Percentiles rank a stretch among this genome's conserved stretches.
These are phyloP conservation scores for Blastomussa wellsi DNA, from an alignment of 92 coral and sea anemone species.

Conservation along the genomic window DNA sequence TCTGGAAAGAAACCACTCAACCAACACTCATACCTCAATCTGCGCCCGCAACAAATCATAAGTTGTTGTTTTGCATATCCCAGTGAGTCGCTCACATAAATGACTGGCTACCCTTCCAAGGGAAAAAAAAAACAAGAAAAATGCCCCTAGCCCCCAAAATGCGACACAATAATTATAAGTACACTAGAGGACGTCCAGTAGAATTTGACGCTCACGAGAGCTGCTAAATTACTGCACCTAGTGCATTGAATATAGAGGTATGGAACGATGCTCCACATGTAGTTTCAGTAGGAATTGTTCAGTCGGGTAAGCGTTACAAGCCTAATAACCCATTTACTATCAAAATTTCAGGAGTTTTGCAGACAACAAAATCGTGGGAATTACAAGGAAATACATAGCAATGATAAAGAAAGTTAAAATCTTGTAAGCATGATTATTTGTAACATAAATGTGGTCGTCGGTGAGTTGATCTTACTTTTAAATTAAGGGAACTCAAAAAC, in stretches of 20 bases:
- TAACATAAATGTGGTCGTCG: background rate
- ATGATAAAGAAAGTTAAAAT: slow-evolving; percentile 20
- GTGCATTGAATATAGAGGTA: background rate
- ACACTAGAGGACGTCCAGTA: too few relatives aligned
- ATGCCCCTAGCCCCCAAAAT: too few relatives aligned
- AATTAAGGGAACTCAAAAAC: too few relatives aligned
- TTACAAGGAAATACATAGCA: slow-evolving; percentile 27
- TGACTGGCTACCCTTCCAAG: too few relatives aligned
- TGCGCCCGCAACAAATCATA: background rate
- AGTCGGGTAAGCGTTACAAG: background rate
- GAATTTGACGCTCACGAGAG: too few relatives aligned
- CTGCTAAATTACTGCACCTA: too few relatives aligned
- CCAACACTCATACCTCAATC: background rate
- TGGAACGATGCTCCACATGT: background rate
- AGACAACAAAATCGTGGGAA: slow-evolving; percentile 44
- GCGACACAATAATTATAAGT: too few relatives aligned
- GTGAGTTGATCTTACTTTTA: too few relatives aligned
- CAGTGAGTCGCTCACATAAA: too few relatives aligned
- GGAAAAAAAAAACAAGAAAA: too few relatives aligned
- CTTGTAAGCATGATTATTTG: slow-evolving; percentile 42
- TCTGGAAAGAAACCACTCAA: background rate
- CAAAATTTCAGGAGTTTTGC: slow-evolving; percentile 33
- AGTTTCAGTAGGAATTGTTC: background rate
- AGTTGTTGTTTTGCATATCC: background rate
- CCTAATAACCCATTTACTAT: background rate